These are phyloP conservation scores for Oenanthe oenanthe DNA, from an alignment of 2,113 vertebrate species.

Conservation along the genomic window DNA sequence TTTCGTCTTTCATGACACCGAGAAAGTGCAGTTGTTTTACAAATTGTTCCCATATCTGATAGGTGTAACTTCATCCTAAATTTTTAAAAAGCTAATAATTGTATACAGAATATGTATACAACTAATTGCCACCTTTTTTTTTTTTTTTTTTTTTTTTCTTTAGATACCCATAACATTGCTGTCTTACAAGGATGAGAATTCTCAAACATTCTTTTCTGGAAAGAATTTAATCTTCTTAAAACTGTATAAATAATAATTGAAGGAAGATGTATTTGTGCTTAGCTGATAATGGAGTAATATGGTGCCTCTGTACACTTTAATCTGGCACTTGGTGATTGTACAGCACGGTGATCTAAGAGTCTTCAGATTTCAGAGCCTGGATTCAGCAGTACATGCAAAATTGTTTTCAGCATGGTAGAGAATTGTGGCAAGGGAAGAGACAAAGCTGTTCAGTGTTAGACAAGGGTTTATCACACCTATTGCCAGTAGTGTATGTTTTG, in stretches of 20 bases:
- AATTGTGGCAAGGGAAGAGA: background rate
- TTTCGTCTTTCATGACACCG: background rate
- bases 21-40: background rate
- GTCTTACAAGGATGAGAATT: background rate
- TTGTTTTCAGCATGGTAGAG: background rate
- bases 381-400: background rate
- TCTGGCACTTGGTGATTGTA: background rate
- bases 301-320: background rate
- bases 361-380: background rate
- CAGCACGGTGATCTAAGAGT: background rate
- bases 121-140: rapidly evolving
- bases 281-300: background rate
- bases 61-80: background rate
- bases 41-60: background rate
- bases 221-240: constrained; percentile 3
- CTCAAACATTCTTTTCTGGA: background rate
- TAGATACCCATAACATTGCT: background rate
- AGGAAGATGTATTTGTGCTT: background rate
- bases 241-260: background rate
- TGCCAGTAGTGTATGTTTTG: background rate
- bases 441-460: constrained; percentile 7
- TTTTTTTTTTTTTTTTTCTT: background rate
- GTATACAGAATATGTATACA: background rate
- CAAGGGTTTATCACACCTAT: constrained; percentile 3
- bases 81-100: background rate